Conservation (phyloP, 2,888 invertebrate genomes). For the Dicranocentrus wangi region DNA sequence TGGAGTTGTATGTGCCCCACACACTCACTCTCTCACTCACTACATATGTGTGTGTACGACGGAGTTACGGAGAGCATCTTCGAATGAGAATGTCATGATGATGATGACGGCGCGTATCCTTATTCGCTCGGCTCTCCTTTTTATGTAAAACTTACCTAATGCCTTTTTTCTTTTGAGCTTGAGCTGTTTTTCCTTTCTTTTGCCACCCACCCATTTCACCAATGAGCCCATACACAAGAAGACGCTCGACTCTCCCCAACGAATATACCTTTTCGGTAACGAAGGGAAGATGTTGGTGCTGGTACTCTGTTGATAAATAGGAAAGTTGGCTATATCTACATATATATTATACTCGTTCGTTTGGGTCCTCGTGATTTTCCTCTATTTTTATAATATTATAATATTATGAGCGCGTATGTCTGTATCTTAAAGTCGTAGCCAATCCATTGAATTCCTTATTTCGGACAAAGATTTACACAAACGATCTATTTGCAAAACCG, state of each 20-base stretch:
- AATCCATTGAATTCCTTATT: constrained; percentile 69
- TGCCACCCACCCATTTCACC: constrained; percentile 6
- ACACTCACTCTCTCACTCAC: no score
- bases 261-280: no score
- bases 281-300: no score
- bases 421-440: constrained; percentile 34
- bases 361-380: constrained; percentile 20
- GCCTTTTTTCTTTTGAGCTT: constrained; percentile 22
- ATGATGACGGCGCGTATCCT: constrained; percentile 33
- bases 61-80: constrained; percentile 55
- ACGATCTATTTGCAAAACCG: constrained; percentile 72
- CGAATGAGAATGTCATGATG: constrained; percentile 25
- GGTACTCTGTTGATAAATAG: neutral
- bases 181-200: constrained; percentile 24
- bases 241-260: no score
- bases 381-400: constrained; percentile 41
- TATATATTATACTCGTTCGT: neutral
- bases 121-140: constrained; percentile 31
- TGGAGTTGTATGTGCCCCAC: no score
- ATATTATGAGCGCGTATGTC: constrained; percentile 23
- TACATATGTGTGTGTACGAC: no score
- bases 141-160: constrained; percentile 18
- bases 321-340: neutral
- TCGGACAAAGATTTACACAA: constrained; percentile 72
- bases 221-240: constrained; percentile 7